A percentile compares a stretch with the other conserved stretches of the same genome.
Evolutionary conservation across 2,797 vertebrate species (phyloP).

Genomic region (Anguilla marmorata): DNA sequence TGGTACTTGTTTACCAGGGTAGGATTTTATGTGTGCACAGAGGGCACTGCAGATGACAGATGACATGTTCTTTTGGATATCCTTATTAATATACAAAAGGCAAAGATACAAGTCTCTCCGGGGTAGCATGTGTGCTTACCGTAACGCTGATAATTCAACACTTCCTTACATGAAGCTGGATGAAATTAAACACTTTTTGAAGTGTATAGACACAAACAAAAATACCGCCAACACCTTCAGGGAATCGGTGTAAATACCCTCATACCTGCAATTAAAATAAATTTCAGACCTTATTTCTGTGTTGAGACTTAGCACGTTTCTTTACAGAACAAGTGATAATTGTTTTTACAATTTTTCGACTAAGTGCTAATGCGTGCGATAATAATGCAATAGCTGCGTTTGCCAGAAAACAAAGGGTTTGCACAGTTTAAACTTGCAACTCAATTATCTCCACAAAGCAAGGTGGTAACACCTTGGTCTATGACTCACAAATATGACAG

Average conservation of each 20-base stretch:
- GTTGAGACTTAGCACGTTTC: conserved; percentile 19
- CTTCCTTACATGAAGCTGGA: conserved; percentile 24
- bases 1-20: not conserved
- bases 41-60: not conserved
- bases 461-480: conserved; percentile 25
- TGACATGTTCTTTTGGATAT: conserved; percentile 3
- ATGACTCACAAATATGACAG: conserved; percentile 29
- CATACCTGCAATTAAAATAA: conserved; percentile 11
- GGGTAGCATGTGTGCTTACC: not conserved
- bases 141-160: conserved; percentile 18
- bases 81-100: not conserved
- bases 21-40: not conserved
- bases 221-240: not conserved
- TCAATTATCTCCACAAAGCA: conserved; percentile 45
- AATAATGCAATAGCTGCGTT: conserved; percentile 19
- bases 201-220: conserved; percentile 6
- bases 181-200: conserved; percentile 27
- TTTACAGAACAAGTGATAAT: conserved; percentile 24
- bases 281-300: conserved; percentile 19
- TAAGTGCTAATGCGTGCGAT: conserved; percentile 33
- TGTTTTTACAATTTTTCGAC: conserved; percentile 18
- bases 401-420: conserved; percentile 39
- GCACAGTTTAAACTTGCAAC: conserved; percentile 42
- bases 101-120: not conserved
- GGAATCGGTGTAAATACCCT: not conserved